Conservation (phyloP, 2,888 invertebrate species). For the Hydrotaea cyrtoneurina region DNA sequence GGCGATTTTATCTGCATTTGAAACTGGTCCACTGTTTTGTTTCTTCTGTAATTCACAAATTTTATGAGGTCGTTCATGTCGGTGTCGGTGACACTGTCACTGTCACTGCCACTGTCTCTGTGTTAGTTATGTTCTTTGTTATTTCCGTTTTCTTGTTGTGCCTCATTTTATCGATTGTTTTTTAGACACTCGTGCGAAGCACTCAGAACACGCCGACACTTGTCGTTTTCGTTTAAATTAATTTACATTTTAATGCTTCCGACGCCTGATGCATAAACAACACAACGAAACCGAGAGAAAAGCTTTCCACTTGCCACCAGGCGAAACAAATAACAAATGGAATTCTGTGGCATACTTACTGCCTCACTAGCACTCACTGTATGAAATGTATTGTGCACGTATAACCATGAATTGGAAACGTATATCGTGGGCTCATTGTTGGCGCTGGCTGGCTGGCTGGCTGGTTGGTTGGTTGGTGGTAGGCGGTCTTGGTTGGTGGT, state of each 20-base stretch:
- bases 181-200: slow-evolving; percentile 7
- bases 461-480: not conserved
- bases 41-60: slow-evolving; percentile 33
- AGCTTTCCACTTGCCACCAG: slow-evolving; percentile 38
- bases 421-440: slow-evolving; percentile 40
- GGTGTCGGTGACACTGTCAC: not conserved
- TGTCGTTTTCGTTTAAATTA: slow-evolving; percentile 67
- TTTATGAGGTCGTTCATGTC: slow-evolving; percentile 42
- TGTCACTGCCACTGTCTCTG: slow-evolving; percentile 28
- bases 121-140: slow-evolving; percentile 28
- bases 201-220: slow-evolving; percentile 41
- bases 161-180: slow-evolving; percentile 58
- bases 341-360: slow-evolving; percentile 32
- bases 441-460: not conserved
- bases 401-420: slow-evolving; percentile 61
- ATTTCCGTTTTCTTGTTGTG: slow-evolving; percentile 36
- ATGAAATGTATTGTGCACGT: slow-evolving; percentile 54
- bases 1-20: slow-evolving; percentile 52
- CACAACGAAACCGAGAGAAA: not conserved
- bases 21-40: slow-evolving; percentile 43
- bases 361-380: not conserved
- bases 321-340: slow-evolving; percentile 26
- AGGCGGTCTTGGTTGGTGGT: slow-evolving; percentile 36
- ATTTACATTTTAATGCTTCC: slow-evolving; percentile 66
- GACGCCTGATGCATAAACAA: slow-evolving; percentile 62